Conservation (phyloP, 2,797 vertebrate species). For the Pseudocheirus occidentalis region DNA sequence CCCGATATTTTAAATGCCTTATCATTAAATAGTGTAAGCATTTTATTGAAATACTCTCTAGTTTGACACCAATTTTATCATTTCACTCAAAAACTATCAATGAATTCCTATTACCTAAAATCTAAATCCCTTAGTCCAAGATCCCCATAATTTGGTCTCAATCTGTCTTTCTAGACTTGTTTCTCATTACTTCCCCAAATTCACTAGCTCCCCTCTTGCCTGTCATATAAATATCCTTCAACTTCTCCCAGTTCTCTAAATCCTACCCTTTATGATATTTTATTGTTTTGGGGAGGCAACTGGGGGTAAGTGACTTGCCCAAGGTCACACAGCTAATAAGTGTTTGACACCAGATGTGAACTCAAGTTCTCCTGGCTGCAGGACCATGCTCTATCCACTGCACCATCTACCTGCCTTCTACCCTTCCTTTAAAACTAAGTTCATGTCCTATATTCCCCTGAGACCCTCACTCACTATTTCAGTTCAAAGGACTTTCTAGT, state of each 20-base stretch:
- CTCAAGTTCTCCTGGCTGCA: not conserved
- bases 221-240: not conserved
- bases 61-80: not conserved
- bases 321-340: not conserved
- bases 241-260: not conserved
- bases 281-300: conserved; percentile 2
- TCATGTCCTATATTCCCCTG: not conserved
- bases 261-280: not conserved
- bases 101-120: conserved; percentile 33
- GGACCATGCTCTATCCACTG: not conserved
- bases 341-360: conserved; percentile 12
- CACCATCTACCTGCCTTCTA: not conserved
- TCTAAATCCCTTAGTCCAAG: conserved; percentile 28
- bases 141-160: conserved; percentile 24
- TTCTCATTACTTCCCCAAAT: not conserved
- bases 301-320: not conserved
- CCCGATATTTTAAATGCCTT: conserved; percentile 64
- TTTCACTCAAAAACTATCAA: conserved; percentile 38
- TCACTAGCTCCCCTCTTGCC: not conserved
- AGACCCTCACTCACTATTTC: not conserved
- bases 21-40: conserved; percentile 50
- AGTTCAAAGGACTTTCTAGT: not conserved
- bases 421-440: not conserved
- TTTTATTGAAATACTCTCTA: conserved; percentile 34
- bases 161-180: conserved; percentile 9